Evolutionary conservation across 1,140 invertebrate genomes (phyloP).

Genomic region (Lepidurus couesii): DNA sequence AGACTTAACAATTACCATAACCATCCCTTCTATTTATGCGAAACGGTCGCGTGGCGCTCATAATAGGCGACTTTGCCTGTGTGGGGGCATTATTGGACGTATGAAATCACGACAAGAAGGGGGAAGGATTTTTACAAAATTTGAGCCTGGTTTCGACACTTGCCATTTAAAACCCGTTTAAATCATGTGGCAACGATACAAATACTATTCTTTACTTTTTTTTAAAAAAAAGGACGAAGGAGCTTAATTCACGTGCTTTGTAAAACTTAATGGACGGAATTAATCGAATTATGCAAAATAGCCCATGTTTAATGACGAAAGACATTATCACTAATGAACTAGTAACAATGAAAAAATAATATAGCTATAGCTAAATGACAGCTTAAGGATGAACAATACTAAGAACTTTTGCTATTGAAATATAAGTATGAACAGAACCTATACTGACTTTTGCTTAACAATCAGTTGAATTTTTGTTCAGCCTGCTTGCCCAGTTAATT

Average conservation of each 20-base stretch:
- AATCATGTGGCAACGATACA: not conserved
- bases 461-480: too few species aligned
- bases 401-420: too few species aligned
- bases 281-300: too few species aligned
- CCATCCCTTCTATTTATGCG: not conserved
- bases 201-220: not conserved
- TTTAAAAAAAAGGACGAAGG: not conserved
- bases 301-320: too few species aligned
- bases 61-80: not conserved
- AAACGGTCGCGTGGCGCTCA: not conserved
- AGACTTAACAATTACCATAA: constrained; percentile 18
- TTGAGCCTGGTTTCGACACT: not conserved
- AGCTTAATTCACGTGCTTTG: not conserved
- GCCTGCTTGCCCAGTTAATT: too few species aligned
- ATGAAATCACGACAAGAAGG: not conserved
- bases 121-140: not conserved
- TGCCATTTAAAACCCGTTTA: not conserved
- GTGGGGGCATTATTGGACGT: not conserved
- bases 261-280: too few species aligned
- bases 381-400: too few species aligned
- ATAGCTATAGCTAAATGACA: too few species aligned
- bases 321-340: too few species aligned
- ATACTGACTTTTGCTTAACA: too few species aligned
- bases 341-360: too few species aligned
- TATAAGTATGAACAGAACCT: too few species aligned